phyloP scores from a whole-genome alignment of 2,888 invertebrate species.

The Torymus tubicola region DNA sequence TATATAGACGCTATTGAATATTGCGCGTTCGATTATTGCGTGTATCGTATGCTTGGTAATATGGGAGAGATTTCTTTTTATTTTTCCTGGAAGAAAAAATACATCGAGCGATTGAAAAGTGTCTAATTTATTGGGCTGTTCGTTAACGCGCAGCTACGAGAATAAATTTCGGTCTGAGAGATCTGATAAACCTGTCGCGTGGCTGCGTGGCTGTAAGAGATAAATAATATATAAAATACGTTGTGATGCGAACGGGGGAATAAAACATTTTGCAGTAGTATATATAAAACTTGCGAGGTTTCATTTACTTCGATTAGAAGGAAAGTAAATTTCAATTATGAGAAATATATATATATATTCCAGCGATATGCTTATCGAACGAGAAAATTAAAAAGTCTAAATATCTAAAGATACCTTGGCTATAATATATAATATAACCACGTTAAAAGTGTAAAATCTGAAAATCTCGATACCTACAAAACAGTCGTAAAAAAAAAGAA shows the following conservation, averaged over 20 bases:
- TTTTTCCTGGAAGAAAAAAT: background rate
- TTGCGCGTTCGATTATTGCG: background rate
- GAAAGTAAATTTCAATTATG: no score
- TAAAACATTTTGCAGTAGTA: background rate
- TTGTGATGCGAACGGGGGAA: background rate
- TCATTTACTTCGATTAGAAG: no score
- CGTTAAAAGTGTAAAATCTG: no score
- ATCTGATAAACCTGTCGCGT: slow-evolving; percentile 25
- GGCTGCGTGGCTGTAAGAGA: background rate
- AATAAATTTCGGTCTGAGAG: slow-evolving; percentile 17
- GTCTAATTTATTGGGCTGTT: slow-evolving; percentile 13
- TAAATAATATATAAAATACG: slow-evolving; percentile 2
- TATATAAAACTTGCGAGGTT: background rate
- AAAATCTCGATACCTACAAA: no score
- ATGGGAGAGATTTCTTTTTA: background rate
- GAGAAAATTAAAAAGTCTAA: no score
- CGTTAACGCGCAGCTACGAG: background rate
- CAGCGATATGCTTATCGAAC: no score
- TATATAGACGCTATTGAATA: background rate
- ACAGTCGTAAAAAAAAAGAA: background rate
- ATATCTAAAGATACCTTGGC: no score
- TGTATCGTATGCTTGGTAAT: no score
- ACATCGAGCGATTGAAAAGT: slow-evolving; percentile 1
- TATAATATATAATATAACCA: no score
- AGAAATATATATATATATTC: no score